Evolutionary conservation across 2,113 vertebrate species (phyloP).

Genomic region (Petroica traversi): DNA sequence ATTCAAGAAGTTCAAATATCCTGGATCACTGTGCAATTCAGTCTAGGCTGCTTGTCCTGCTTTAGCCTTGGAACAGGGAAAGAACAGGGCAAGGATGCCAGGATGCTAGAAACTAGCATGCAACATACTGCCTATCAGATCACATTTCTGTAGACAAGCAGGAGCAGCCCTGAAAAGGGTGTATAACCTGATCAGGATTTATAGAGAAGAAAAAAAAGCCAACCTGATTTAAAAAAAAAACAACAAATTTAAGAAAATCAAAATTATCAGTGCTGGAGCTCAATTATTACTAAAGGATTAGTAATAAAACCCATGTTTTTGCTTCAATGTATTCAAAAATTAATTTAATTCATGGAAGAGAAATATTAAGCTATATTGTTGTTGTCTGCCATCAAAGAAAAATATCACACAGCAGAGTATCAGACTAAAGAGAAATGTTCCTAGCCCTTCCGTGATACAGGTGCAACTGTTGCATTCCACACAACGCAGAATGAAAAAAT

Average conservation of each 20-base stretch:
- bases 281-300: not conserved
- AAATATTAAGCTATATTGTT: not conserved
- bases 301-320: not conserved
- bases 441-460: not conserved
- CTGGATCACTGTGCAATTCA: not conserved
- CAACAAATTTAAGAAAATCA: not conserved
- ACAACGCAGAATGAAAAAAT: not conserved
- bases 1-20: no score
- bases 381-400: not conserved
- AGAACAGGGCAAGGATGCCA: not conserved
- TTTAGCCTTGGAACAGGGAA: not conserved
- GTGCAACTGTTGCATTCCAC: not conserved
- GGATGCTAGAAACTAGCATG: not conserved
- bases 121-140: not conserved
- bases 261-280: not conserved
- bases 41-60: not conserved
- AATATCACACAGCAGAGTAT: not conserved
- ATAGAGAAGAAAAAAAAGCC: not conserved
- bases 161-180: not conserved
- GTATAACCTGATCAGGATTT: not conserved
- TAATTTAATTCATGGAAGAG: not conserved
- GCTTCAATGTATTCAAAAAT: not conserved
- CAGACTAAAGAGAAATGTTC: not conserved
- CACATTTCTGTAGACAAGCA: not conserved
- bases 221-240: not conserved